Conservation (phyloP, 2,888 invertebrate genomes). For the Dolomedes plantarius region DNA sequence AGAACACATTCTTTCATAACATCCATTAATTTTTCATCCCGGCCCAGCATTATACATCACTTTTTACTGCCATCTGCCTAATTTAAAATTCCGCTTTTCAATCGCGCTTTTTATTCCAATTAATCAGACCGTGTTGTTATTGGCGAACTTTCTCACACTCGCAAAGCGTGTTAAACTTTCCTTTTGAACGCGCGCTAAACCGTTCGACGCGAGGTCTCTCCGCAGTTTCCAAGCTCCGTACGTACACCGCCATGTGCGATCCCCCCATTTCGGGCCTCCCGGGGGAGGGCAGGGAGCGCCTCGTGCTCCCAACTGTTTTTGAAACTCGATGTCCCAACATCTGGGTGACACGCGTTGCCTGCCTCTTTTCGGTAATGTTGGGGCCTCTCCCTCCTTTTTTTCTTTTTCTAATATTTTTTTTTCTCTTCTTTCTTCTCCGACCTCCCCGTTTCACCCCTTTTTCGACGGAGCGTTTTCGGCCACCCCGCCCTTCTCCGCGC, state of each 20-base stretch:
- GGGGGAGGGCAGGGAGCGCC: not conserved
- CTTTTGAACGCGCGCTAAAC: too few relatives aligned
- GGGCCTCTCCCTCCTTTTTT: slow-evolving; percentile 1
- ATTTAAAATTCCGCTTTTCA: not conserved
- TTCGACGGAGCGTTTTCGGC: not conserved
- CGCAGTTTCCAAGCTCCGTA: slow-evolving; percentile 21
- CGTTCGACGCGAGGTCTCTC: not conserved
- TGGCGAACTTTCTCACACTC: not conserved
- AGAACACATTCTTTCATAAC: too few relatives aligned
- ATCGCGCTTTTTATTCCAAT: not conserved
- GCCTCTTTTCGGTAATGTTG: not conserved
- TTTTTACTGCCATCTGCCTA: not conserved
- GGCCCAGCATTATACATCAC: not conserved
- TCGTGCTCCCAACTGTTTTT: slow-evolving; percentile 21
- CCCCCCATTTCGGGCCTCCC: slow-evolving; percentile 1
- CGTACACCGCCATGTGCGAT: slow-evolving; percentile 41
- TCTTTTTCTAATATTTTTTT: slow-evolving; percentile 7
- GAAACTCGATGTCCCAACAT: slow-evolving; percentile 53
- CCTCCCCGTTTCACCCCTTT: slow-evolving; percentile 4
- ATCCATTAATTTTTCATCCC: too few relatives aligned
- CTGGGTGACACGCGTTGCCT: slow-evolving; percentile 60
- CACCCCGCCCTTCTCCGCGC: not conserved
- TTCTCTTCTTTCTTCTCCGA: slow-evolving; percentile 15
- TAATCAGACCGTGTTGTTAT: not conserved
- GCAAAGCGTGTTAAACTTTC: not conserved